Conservation (phyloP, 2,113 vertebrate genomes). For the Dromaius novaehollandiae region DNA sequence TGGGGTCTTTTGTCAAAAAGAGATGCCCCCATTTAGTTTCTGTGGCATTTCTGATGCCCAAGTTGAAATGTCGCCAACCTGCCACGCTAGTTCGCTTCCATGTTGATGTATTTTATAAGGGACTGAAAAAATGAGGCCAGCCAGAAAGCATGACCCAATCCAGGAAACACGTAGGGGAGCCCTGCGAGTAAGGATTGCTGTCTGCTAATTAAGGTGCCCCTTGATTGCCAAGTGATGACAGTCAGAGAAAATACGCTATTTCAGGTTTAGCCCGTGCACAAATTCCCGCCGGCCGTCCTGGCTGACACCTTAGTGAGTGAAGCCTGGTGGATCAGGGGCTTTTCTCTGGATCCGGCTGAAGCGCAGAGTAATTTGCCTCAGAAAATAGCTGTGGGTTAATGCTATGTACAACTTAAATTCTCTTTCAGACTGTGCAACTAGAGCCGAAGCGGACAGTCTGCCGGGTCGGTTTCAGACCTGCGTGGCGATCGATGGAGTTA, state of each 20-base stretch:
- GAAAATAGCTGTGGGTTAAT: not conserved
- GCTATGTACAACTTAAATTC: not conserved
- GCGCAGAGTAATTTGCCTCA: not conserved
- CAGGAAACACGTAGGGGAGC: not conserved
- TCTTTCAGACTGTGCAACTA: not conserved
- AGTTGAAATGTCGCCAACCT: not conserved
- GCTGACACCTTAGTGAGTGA: no score
- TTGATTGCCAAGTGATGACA: not conserved
- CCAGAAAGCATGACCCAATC: not conserved
- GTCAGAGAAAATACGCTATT: not conserved
- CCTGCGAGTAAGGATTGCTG: not conserved
- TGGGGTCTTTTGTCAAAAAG: not conserved
- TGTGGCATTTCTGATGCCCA: not conserved
- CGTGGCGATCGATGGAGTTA: not conserved
- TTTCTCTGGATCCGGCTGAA: rapidly evolving
- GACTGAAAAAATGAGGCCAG: not conserved
- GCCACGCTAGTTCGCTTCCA: not conserved
- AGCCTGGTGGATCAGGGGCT: not conserved
- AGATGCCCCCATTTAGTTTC: not conserved
- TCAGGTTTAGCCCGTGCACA: not conserved
- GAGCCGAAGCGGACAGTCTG: no score
- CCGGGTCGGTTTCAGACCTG: not conserved
- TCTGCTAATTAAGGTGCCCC: not conserved
- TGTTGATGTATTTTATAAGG: not conserved
- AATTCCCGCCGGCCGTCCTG: not conserved